phyloP scores from a whole-genome alignment of 2,797 vertebrate genomes.

The Protonibea diacanthus region DNA sequence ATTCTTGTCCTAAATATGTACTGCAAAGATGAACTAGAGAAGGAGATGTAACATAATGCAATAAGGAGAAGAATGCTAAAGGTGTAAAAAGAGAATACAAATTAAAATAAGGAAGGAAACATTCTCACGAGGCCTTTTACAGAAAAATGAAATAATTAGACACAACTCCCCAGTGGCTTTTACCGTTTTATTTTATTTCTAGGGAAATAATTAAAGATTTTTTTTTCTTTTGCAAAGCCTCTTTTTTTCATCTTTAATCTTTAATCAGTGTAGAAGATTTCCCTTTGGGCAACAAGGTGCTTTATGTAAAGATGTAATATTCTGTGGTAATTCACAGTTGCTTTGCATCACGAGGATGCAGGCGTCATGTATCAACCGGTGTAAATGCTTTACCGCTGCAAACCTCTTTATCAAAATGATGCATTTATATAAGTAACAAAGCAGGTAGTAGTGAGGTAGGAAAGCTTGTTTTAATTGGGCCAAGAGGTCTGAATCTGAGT shows the following conservation, averaged over 20 bases:
- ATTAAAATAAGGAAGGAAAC: constrained; percentile 71
- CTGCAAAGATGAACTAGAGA: constrained; percentile 28
- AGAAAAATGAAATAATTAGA: constrained; percentile 90
- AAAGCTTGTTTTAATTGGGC: constrained; percentile 84
- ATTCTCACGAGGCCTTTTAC: constrained; percentile 84
- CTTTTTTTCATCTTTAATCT: constrained; percentile 83
- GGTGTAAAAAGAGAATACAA: constrained; percentile 60
- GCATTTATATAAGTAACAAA: constrained; percentile 71
- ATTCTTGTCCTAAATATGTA: constrained; percentile 34
- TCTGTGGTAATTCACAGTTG: constrained; percentile 53
- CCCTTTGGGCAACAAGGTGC: constrained; percentile 84
- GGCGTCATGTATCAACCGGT: constrained; percentile 49
- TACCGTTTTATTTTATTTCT: constrained; percentile 84
- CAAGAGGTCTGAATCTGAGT: constrained; percentile 75
- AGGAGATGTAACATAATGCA: constrained; percentile 55
- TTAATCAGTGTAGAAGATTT: constrained; percentile 83
- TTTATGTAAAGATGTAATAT: constrained; percentile 68
- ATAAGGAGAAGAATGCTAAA: constrained; percentile 61
- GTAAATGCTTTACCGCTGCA: constrained; percentile 26
- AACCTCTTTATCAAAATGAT: constrained; percentile 64
- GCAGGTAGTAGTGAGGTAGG: constrained; percentile 54
- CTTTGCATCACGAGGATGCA: constrained; percentile 60
- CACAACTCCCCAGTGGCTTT: constrained; percentile 81
- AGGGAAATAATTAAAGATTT: constrained; percentile 84
- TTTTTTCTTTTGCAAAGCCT: constrained; percentile 62